Conservation (phyloP, 1,140 invertebrate genomes). For the Pollicipes pollicipes region DNA sequence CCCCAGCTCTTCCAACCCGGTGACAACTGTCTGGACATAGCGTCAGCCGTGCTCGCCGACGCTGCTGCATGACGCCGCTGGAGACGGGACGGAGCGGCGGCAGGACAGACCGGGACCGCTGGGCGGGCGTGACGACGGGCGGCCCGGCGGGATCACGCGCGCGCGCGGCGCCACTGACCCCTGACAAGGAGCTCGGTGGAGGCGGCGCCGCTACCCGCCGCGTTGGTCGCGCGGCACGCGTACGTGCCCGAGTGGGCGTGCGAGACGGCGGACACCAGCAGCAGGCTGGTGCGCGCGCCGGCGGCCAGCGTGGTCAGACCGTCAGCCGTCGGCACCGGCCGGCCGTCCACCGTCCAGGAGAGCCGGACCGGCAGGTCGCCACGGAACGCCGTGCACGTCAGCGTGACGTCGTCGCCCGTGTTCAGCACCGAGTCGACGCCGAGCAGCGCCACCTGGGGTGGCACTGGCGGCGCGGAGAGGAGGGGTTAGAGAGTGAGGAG, state of each 20-base stretch:
- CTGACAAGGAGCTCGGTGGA: background rate
- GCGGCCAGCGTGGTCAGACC: slow-evolving; percentile 31
- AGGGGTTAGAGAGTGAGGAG: no score
- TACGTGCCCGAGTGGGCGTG: slow-evolving; percentile 41
- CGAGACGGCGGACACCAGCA: slow-evolving; percentile 27
- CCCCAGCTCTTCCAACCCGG: no score
- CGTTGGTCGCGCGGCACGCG: background rate
- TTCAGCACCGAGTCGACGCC: slow-evolving; percentile 17
- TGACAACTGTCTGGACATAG: no score
- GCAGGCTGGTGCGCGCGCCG: slow-evolving; percentile 32
- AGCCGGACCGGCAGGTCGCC: slow-evolving; percentile 64
- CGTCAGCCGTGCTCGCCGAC: no score
- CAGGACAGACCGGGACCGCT: no score
- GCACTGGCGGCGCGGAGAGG: no score
- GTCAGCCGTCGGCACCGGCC: slow-evolving; percentile 15
- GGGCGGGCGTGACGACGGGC: no score
- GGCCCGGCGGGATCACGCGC: no score
- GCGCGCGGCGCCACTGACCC: background rate
- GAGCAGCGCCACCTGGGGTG: slow-evolving; percentile 13
- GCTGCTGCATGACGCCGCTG: no score
- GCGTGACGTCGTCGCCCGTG: slow-evolving; percentile 34
- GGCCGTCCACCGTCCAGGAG: slow-evolving; percentile 52
- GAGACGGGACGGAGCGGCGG: no score
- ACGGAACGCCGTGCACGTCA: slow-evolving; percentile 68
- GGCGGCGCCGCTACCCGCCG: background rate